Evolutionary conservation across 37 sponge, comb jelly and placozoan genomes (phyloP), one percentile per base, ranked within the genome.

Genomic region (Eunapius fragilis): DNA sequence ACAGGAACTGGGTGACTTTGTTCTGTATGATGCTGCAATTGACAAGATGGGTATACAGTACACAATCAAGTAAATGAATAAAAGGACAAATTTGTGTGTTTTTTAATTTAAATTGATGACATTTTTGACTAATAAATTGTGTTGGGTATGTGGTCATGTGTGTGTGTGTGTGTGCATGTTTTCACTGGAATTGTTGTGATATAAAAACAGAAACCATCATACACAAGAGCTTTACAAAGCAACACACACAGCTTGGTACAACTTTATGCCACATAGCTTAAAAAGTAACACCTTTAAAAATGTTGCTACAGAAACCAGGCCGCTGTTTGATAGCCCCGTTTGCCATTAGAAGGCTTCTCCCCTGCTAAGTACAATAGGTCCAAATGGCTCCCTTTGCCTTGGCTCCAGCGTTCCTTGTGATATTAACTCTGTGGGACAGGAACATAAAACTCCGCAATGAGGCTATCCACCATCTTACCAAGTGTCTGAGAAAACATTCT

Each of bases 1-100:
- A 38, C 75, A 89, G 89, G 85, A 72, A 23, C 50, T 89, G 47
- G 74, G 38, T 26, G 85, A 79, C 38, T 91, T 91, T 87, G 76
- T 75, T 25, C 7, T 87, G 67, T 91, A 87, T 47, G 78, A 75
- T 28, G 70, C 78, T 22, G 71, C 76, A 36, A 84, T 91, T 79
- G 91, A 91, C 78, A 31, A 30, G 35, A 74, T 74, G 28, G 91
- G 91, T 26, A 38, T 91, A 47, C 69, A 77, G 17, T 86, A 86
- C 34, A 10, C 12, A 0, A 58, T 58, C 58, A 12, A 13, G 58
- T 11, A 19, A 58, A 58, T 11, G 22, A 2, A 19, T 17, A 58
- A 10, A 58, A 19, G 22, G 58, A 58, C 58, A 17, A 4, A 58
- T 58, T 58, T 45, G 7, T 45, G 4, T 45, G 4, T 45, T 45